These are phyloP conservation scores for Charaxes varanes DNA, from an alignment of 1,140 invertebrate genomes.

Conservation along the genomic window DNA sequence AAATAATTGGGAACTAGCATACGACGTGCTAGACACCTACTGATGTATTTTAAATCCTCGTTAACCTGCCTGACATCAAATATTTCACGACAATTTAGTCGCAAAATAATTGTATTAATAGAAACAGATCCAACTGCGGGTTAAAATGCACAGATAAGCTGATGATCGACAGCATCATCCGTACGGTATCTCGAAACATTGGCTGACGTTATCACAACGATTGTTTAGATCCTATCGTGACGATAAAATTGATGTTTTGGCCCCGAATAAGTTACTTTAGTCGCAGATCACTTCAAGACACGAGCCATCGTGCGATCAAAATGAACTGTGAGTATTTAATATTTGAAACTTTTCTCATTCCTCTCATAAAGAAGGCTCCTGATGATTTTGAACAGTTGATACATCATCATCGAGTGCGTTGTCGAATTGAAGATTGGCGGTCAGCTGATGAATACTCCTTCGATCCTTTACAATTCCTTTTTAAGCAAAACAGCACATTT, in stretches of 20 bases:
- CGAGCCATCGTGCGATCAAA: conserved; percentile 37
- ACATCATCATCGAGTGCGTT: too few relatives aligned
- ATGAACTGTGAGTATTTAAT: conserved; percentile 47
- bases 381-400: too few relatives aligned
- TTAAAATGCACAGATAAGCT: conserved; percentile 21
- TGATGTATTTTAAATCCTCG: too few relatives aligned
- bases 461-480: background rate
- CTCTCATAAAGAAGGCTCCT: too few relatives aligned
- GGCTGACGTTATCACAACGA: conserved; percentile 38
- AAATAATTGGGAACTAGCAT: too few relatives aligned
- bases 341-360: background rate
- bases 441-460: background rate
- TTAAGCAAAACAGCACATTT: too few relatives aligned
- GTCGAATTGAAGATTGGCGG: too few relatives aligned
- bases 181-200: conserved; percentile 31
- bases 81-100: conserved; percentile 7
- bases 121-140: conserved; percentile 10
- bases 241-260: conserved; percentile 56
- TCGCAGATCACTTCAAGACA: conserved; percentile 37
- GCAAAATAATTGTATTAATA: background rate
- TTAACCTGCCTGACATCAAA: too few relatives aligned
- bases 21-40: too few relatives aligned
- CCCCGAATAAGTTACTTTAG: conserved; percentile 34
- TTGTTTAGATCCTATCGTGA: conserved; percentile 38
- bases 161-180: conserved; percentile 46